phyloP scores from a whole-genome alignment of 1,140 invertebrate genomes.

The Trinorchestia longiramus region DNA sequence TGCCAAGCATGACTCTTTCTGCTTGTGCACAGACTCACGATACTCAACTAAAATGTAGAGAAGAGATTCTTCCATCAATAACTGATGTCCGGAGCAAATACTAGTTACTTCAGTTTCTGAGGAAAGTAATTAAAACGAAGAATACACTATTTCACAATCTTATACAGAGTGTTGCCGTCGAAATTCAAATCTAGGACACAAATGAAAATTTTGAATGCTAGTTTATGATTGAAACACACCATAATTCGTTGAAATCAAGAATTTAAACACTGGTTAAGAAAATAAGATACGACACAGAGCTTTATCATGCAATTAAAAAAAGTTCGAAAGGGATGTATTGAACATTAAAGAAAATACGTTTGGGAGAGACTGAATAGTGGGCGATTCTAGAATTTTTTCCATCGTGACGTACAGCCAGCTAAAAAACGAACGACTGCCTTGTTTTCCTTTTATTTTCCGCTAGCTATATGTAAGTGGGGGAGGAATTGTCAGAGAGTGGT shows the following conservation, averaged over 20 bases:
- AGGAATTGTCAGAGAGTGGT: background rate
- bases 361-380: background rate
- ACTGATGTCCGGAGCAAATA: background rate
- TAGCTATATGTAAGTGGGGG: background rate
- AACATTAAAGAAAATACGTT: background rate
- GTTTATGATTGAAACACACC: background rate
- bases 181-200: background rate
- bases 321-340: background rate
- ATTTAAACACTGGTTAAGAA: background rate
- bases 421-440: background rate
- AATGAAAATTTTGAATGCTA: background rate
- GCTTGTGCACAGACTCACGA: background rate
- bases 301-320: background rate
- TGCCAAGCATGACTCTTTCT: slow-evolving; percentile 47
- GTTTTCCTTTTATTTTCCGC: background rate
- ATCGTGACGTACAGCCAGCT: background rate
- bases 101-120: background rate
- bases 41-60: background rate
- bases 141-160: background rate
- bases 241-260: background rate
- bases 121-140: background rate
- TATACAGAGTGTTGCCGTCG: background rate
- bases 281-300: background rate
- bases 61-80: background rate
- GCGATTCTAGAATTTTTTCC: background rate